Conservation (phyloP, 2,113 vertebrate genomes). For the Ornithorhynchus anatinus region DNA sequence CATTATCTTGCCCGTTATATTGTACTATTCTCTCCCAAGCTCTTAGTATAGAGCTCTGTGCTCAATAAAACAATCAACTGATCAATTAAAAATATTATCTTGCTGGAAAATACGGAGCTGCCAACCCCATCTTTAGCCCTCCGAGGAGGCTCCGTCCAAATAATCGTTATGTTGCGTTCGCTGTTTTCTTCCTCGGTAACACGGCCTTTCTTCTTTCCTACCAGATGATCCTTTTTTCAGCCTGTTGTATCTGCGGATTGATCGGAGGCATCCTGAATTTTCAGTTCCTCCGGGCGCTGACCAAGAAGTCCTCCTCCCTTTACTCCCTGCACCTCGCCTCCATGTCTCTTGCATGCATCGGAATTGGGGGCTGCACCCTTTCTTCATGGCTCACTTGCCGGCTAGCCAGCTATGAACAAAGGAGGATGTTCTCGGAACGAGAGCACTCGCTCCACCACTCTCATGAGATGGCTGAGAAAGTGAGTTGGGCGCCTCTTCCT, state of each 20-base stretch:
- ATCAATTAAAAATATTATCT: too few species aligned
- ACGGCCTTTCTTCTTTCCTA: slow-evolving; percentile 42
- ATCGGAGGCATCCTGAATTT: slow-evolving; percentile 98
- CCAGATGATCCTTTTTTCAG: slow-evolving; percentile 98
- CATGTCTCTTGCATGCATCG: slow-evolving; percentile 94
- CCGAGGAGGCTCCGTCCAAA: too few species aligned
- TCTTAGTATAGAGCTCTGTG: too few species aligned
- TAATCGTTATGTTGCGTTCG: not conserved
- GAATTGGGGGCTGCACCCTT: slow-evolving; percentile 92
- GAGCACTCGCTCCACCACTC: slow-evolving; percentile 98
- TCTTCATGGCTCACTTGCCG: slow-evolving; percentile 98
- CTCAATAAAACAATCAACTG: too few species aligned
- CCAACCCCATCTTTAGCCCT: too few species aligned
- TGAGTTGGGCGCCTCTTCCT: slow-evolving; percentile 73
- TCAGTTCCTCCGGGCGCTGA: slow-evolving; percentile 95
- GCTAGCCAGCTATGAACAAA: slow-evolving; percentile 96
- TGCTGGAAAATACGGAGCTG: too few species aligned
- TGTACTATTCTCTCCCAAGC: too few species aligned
- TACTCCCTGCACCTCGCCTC: slow-evolving; percentile 89
- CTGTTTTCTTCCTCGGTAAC: not conserved
- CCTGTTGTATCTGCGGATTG: slow-evolving; percentile 97
- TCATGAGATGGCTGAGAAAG: slow-evolving; percentile 94
- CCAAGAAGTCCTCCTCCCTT: slow-evolving; percentile 81
- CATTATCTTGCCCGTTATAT: too few species aligned
- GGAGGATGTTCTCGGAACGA: slow-evolving; percentile 97